These are phyloP conservation scores for Diploptera punctata DNA, from an alignment of 2,888 invertebrate genomes.

Conservation along the genomic window DNA sequence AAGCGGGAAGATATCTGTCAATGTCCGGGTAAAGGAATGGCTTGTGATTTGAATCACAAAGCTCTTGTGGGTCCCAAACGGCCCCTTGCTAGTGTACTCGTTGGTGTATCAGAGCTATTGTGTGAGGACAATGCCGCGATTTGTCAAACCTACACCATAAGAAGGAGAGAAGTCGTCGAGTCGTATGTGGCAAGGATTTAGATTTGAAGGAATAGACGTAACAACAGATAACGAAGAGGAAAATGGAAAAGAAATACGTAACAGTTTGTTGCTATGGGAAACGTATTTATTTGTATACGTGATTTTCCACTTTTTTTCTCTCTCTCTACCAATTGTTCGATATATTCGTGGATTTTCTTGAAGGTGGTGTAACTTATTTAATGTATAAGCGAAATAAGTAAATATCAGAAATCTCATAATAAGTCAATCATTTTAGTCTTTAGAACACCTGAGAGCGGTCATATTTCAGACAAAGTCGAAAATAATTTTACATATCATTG, in stretches of 20 bases:
- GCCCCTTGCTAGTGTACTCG: background rate
- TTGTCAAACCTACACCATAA: slow-evolving; percentile 34
- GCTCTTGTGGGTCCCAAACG: slow-evolving; percentile 5
- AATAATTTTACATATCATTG: too few relatives aligned
- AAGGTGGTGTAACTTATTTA: too few relatives aligned
- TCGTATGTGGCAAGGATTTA: background rate
- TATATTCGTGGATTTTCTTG: too few relatives aligned
- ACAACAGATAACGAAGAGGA: background rate
- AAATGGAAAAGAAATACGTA: background rate
- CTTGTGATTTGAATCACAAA: slow-evolving; percentile 36
- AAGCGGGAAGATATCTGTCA: slow-evolving; percentile 30
- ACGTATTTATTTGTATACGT: slow-evolving; percentile 10
- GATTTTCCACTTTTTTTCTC: too few relatives aligned
- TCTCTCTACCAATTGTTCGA: too few relatives aligned
- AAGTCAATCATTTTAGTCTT: too few relatives aligned
- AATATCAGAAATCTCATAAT: too few relatives aligned
- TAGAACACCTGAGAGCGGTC: too few relatives aligned
- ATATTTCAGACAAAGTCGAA: too few relatives aligned
- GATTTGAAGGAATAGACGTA: background rate
- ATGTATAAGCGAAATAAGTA: too few relatives aligned
- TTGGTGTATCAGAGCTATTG: slow-evolving; percentile 34
- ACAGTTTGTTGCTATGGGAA: slow-evolving; percentile 2
- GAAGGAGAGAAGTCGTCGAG: slow-evolving; percentile 27
- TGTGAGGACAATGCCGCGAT: slow-evolving; percentile 34
- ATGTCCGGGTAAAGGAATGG: slow-evolving; percentile 35